phyloP scores from a whole-genome alignment of 2,113 vertebrate genomes.

The Ameiurus melas region DNA sequence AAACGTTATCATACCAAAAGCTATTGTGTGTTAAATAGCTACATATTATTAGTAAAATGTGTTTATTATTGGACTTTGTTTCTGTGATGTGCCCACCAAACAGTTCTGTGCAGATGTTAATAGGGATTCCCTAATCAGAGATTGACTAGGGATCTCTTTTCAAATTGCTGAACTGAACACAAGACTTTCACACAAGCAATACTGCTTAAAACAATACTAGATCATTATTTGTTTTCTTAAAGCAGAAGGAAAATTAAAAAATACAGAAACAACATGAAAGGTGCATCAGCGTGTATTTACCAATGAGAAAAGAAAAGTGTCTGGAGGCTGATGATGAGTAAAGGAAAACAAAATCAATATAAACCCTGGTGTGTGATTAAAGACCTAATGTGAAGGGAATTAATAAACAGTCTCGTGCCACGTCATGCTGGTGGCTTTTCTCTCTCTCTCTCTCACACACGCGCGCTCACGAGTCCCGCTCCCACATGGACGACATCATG shows the following conservation, averaged over 20 bases:
- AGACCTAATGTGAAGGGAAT: not conserved
- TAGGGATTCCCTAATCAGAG: too few relatives aligned
- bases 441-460: not conserved
- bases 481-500: not conserved
- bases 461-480: not conserved
- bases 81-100: too few relatives aligned
- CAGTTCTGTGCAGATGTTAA: too few relatives aligned
- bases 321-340: not conserved
- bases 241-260: not conserved
- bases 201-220: not conserved
- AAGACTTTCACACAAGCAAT: not conserved
- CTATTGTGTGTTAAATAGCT: not conserved
- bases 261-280: not conserved
- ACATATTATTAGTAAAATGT: not conserved
- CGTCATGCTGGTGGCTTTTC: not conserved
- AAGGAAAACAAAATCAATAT: conserved; percentile 6
- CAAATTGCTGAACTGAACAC: not conserved
- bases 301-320: not conserved
- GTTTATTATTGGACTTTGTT: too few relatives aligned
- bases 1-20: not conserved
- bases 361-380: conserved; percentile 1
- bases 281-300: not conserved
- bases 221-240: not conserved
- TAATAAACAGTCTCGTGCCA: not conserved
- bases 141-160: not conserved